These are phyloP conservation scores for Drosophila subsilvestris DNA, from an alignment of 2,888 invertebrate genomes.

Conservation along the genomic window DNA sequence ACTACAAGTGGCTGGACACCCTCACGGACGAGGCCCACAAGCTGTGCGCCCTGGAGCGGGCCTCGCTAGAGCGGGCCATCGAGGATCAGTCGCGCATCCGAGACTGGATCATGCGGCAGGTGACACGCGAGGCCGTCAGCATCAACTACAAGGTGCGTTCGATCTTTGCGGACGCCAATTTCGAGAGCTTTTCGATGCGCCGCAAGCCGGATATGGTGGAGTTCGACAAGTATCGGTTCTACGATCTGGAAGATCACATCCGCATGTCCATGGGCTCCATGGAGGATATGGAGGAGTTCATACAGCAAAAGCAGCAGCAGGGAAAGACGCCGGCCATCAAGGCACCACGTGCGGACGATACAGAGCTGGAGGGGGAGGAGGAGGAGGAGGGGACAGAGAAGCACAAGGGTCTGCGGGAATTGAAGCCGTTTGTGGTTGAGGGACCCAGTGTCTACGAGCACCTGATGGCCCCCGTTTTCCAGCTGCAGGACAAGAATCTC, in stretches of 20 bases:
- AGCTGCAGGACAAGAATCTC: constrained; percentile 64
- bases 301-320: neutral
- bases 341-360: neutral
- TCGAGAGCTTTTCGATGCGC: constrained; percentile 72
- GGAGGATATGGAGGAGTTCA: constrained; percentile 45
- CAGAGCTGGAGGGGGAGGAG: neutral
- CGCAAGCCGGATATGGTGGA: constrained; percentile 44
- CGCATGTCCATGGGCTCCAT: constrained; percentile 51
- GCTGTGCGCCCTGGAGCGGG: constrained; percentile 66
- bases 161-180: constrained; percentile 73
- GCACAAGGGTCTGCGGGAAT: constrained; percentile 10
- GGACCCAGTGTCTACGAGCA: constrained; percentile 70
- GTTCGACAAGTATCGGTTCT: constrained; percentile 77
- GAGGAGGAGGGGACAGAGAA: constrained; percentile 10
- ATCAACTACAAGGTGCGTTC: constrained; percentile 73
- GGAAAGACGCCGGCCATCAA: neutral
- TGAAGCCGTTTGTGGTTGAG: constrained; percentile 59
- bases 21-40: constrained; percentile 69
- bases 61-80: constrained; percentile 66
- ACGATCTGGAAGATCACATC: constrained; percentile 70
- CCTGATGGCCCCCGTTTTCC: constrained; percentile 69
- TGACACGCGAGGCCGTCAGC: constrained; percentile 55
- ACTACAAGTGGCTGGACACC: constrained; percentile 69
- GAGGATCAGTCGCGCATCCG: constrained; percentile 74
- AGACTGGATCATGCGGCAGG: constrained; percentile 71